Evolutionary conservation across 2,113 vertebrate species (phyloP).

Genomic region (Oryzias woworae): DNA sequence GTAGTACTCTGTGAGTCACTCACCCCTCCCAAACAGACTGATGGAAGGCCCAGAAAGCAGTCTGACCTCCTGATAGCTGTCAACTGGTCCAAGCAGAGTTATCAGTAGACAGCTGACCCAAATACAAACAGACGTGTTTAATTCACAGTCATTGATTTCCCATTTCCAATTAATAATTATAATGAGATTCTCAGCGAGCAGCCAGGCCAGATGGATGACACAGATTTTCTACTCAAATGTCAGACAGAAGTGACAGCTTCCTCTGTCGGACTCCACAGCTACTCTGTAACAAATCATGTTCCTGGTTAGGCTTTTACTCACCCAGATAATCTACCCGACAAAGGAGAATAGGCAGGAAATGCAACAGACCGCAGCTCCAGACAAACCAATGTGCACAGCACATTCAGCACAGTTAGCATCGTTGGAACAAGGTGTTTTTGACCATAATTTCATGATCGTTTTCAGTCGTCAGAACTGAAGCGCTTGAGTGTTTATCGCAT

Average conservation of each 20-base stretch:
- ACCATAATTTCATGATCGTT: neutral
- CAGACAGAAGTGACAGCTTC: conserved; percentile 24
- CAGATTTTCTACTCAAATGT: conserved; percentile 39
- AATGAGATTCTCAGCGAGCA: conserved; percentile 90
- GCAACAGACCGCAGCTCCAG: too few species aligned
- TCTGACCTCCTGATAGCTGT: too few species aligned
- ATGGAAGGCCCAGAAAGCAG: conserved; percentile 4
- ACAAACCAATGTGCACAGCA: too few species aligned
- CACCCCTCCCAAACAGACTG: conserved; percentile 2
- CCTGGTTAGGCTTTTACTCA: conserved; percentile 26
- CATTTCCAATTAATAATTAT: conserved; percentile 97
- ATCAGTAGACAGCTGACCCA: conserved; percentile 72
- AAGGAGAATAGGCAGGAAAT: too few species aligned
- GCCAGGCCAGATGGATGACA: conserved; percentile 80
- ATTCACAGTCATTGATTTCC: conserved; percentile 93
- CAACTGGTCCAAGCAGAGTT: conserved; percentile 4
- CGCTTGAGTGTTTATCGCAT: conserved; percentile 76
- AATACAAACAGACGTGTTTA: conserved; percentile 76
- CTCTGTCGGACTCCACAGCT: neutral
- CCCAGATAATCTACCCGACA: conserved; percentile 24
- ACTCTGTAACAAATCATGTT: neutral
- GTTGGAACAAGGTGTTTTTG: too few species aligned
- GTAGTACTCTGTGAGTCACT: neutral
- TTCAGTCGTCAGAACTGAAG: neutral
- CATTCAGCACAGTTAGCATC: too few species aligned